phyloP scores from a whole-genome alignment of 2,888 invertebrate species.

The Calephelis perditalis region DNA sequence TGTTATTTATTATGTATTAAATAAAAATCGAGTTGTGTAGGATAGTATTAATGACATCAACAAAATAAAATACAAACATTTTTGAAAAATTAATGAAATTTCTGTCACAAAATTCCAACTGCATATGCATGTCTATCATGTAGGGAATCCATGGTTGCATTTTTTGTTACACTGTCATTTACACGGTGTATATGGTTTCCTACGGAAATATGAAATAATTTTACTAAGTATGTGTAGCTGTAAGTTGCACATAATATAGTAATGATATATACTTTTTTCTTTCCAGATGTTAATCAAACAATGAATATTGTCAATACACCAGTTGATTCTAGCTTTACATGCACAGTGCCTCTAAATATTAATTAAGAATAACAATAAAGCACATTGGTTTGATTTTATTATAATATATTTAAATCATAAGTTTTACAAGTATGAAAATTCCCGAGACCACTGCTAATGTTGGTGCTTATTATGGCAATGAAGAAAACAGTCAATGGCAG shows the following conservation, averaged over 20 bases:
- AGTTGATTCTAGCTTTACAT: background rate
- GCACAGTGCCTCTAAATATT: conserved; percentile 8
- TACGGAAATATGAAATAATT: too few relatives aligned
- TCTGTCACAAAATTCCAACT: too few relatives aligned
- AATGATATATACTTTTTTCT: background rate
- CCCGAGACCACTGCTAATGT: conserved; percentile 64
- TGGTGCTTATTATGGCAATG: conserved; percentile 68
- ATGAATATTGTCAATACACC: conserved; percentile 6
- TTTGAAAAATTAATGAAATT: too few relatives aligned
- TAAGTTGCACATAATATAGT: background rate
- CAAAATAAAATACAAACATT: too few relatives aligned
- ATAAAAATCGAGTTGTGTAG: too few relatives aligned
- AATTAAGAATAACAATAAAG: conserved; percentile 18
- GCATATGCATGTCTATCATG: too few relatives aligned
- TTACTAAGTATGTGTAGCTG: too few relatives aligned
- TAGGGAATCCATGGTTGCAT: too few relatives aligned
- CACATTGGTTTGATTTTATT: conserved; percentile 21
- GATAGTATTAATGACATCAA: too few relatives aligned
- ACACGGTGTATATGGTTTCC: too few relatives aligned
- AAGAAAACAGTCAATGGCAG: conserved; percentile 72
- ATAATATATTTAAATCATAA: conserved; percentile 28
- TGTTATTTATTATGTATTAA: too few relatives aligned
- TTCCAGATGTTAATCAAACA: background rate
- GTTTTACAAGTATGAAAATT: conserved; percentile 65
- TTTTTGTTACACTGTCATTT: too few relatives aligned